These are phyloP conservation scores for Oreohelix idahoensis DNA, from an alignment of 1,140 invertebrate species.

Conservation along the genomic window DNA sequence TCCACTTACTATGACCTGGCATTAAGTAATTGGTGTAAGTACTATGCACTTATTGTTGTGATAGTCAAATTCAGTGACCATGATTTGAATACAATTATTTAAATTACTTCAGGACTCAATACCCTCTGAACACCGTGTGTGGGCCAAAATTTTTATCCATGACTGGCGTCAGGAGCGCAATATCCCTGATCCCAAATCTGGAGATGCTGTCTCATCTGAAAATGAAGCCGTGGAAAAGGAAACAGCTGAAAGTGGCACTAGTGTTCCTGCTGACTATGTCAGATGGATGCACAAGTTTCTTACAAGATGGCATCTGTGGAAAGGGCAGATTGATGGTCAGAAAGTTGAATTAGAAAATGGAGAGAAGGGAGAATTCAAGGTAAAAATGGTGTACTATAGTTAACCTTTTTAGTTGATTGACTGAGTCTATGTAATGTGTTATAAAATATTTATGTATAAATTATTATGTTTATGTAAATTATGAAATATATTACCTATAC, in stretches of 20 bases:
- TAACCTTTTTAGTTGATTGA: no score
- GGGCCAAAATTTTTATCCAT: conserved; percentile 24
- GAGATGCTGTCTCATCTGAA: not conserved
- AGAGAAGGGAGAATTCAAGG: conserved; percentile 16
- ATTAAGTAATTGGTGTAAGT: no score
- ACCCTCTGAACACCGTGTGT: not conserved
- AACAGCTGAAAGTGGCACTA: not conserved
- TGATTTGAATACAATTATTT: not conserved
- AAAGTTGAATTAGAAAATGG: not conserved
- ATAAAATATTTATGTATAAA: no score
- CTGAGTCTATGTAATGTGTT: no score
- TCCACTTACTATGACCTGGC: no score
- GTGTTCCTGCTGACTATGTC: conserved; percentile 10
- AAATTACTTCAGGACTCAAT: not conserved
- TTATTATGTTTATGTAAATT: no score
- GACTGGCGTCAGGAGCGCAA: conserved; percentile 27
- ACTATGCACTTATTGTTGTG: no score
- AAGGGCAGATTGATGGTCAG: not conserved
- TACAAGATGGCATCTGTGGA: conserved; percentile 28
- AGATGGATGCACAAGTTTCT: conserved; percentile 27
- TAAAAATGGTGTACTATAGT: not conserved
- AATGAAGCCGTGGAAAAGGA: conserved; percentile 6
- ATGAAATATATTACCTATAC: no score
- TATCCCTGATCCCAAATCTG: not conserved
- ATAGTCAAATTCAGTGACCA: no score